Evolutionary conservation across 2,797 vertebrate genomes (phyloP), one percentile per base, ranked within the genome.

Genomic region (Lophotriccus pileatus): DNA sequence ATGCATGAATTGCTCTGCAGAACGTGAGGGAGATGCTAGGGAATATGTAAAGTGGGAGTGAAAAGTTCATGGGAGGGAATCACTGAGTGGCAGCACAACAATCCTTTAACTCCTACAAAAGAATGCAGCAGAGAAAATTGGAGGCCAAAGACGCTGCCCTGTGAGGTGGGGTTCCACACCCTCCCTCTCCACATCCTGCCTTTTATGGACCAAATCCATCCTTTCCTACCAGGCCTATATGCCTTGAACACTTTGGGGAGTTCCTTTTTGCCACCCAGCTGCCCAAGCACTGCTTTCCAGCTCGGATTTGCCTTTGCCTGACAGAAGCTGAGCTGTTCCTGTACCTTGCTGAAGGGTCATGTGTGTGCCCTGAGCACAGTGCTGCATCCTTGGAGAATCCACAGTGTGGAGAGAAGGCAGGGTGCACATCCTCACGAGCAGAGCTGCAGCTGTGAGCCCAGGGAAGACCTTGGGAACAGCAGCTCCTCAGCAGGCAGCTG

Each of bases 341-440:
- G 3, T 44, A 56, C 46, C 49, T 62, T 20, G 15, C n/a, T 12
- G 39, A 84, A 44, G 47, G 32, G 53, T 86, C 39, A 9, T 3
- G 3, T 8, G 12, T 32, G 30, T 64, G 67, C 32, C 24, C 63
- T 69, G 55, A 66, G 39, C 47, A 67, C 12, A 17, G 66, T 6
- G 24, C 22, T 43, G 66, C 43, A 77, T 15, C 32, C 50, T 44
- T 24, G 53, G 63, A 41, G 22, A 50, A 58, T 9, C 41, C 70
- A 79, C 74, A 60, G 39, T 4, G 3, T 12, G 14, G 36, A 72
- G 87, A 82, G 95, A 89, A 96, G 96, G 93, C 95, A 91, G 93
- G 95, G 92, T 95, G 94, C 93, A 82, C 95, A 95, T 92, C 74
- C 84, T 81, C 89, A 13, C 0, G 3, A 67, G 84, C 87, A 74